Evolutionary conservation across 2,888 invertebrate genomes (phyloP), one percentile per base, ranked within the genome.

Genomic region (Zygogramma bicolorata): DNA sequence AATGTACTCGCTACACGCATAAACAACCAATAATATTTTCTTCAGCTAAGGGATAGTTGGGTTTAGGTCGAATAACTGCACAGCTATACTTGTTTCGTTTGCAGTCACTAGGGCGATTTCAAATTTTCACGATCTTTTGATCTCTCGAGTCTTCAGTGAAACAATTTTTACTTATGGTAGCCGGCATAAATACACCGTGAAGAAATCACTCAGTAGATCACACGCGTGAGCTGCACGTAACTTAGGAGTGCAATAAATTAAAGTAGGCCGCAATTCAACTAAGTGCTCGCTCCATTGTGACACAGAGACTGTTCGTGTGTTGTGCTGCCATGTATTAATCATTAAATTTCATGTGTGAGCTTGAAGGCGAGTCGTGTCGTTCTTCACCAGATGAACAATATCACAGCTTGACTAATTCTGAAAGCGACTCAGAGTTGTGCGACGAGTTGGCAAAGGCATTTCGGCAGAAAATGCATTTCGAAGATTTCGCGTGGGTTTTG

Each of bases 251-350:
- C 46, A 6, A 59, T 68, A 61, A 68, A 61, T 68, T 61, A 68
- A 68, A 68, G 49, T 68, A 42, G 49, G 31, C 49, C 31, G 68
- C 68, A 68, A 68, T 68, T 68, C 68, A 29, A 46, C 68, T 53
- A 49, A 68, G 68, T 68, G 68, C 25, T 46, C 18, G 34, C 53
- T 53, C 53, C 31, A 65, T 62, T 62, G 62, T 62, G 62, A 46
- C 63, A 63, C n/a, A 29, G 49, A 63, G 46, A 46, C 20, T 25
- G 63, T 29, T 62, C 40, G 27, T 42, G 29, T 63, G 29, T 63
- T 27, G 22, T 27, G 42, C 27, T 22, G 40, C 42, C 62, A 15
- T 42, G 63, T 46, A 63, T 63, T 63, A 63, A 49, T 63, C 63
- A 63, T 46, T 31, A 29, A 46, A 46, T 63, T 42, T 46, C 34